Conservation (phyloP, 2,888 invertebrate genomes). For the Heterodera filipjevi region DNA sequence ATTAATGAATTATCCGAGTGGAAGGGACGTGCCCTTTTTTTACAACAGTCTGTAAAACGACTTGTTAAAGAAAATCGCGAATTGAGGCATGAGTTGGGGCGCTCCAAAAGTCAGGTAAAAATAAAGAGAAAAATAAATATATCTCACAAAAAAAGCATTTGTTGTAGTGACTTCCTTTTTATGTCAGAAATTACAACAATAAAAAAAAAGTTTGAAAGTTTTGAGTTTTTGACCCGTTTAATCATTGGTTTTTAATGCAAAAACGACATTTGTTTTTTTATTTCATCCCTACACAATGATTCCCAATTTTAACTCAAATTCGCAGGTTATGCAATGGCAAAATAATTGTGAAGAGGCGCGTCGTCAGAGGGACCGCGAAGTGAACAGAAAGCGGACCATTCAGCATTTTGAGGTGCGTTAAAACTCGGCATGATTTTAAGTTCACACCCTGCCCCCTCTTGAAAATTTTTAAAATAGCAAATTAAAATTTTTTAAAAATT, state of each 20-base stretch:
- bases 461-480: too few species aligned
- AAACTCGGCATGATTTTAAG: not conserved
- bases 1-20: not conserved
- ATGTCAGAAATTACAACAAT: too few species aligned
- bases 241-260: too few species aligned
- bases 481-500: too few species aligned
- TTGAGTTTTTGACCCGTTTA: too few species aligned
- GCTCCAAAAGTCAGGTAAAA: not conserved
- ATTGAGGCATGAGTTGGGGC: not conserved
- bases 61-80: not conserved
- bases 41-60: not conserved
- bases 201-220: too few species aligned
- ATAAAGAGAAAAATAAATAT: too few species aligned
- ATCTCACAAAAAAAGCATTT: too few species aligned
- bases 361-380: not conserved
- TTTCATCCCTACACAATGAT: too few species aligned
- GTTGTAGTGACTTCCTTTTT: too few species aligned
- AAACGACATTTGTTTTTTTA: not conserved
- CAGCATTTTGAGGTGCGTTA: not conserved
- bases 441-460: too few species aligned
- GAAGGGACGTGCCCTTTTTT: not conserved
- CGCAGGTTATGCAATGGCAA: not conserved
- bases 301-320: not conserved
- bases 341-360: not conserved
- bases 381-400: not conserved